Base-by-base conservation (phyloP, 2,797 vertebrate genomes). In the Anas capensis region DNA sequence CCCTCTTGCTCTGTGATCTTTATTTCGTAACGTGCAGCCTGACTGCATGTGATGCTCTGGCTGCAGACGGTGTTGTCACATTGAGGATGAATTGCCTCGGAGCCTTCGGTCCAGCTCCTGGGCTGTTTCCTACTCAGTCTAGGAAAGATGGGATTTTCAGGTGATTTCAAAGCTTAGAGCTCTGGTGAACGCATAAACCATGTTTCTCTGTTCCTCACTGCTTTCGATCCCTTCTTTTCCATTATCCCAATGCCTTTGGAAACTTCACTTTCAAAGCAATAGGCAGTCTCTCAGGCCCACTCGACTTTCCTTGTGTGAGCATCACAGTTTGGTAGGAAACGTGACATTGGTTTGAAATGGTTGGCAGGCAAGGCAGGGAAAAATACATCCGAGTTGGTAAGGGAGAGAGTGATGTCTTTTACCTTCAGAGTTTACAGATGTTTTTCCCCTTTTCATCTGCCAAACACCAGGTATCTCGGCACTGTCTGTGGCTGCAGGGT, bases 1-100 rank as follows among this genome's bases (percentile, higher is more conserved):
- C 82, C 57, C 56, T 42, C 65, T 56, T 56, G 54, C 62, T 80
- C 82, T 86, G 88, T 93, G 87, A 82, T 86, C 73, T 86, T 40
- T 56, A 38, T 54, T 27, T 40, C 69, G 29, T 36, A 89, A 40
- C 31, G 76, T 83, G 85, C 87, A 94, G 84, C 69, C 51, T 93
- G 96, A 80, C 94, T 95, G 88, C 91, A 6, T 75, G 95, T 85
- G 93, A 92, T 93, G 88, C 88, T 73, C 53, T 54, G 86, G 84
- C 91, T 94, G 68, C 51, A 65, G 71, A 60, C 81, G 84, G 64
- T 42, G 5, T 82, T 75, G 81, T 65, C 89, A 40, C 38, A 11
- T 42, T 87, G 49, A 84, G 81, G 78, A 92, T 54, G 12, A 90
- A 85, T 90, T 62, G 82, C 83, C 68, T 89, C 64, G 11, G 66